phyloP scores from a whole-genome alignment of 2,888 invertebrate genomes.

The Villa cingulata region DNA sequence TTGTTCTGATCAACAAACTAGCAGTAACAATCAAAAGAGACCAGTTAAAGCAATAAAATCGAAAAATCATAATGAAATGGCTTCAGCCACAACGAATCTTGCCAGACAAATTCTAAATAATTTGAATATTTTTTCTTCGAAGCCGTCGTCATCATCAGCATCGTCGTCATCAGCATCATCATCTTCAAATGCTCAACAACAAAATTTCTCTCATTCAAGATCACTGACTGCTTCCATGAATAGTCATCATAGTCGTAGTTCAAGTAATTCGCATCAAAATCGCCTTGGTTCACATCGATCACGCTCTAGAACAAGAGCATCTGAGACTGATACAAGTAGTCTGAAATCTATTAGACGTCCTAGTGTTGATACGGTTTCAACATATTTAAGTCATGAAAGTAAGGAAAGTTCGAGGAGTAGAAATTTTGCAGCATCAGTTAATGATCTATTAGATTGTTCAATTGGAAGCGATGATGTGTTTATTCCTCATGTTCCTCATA shows the following conservation, averaged over 20 bases:
- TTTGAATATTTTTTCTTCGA: constrained; percentile 55
- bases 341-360: constrained; percentile 65
- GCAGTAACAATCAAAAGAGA: constrained; percentile 16
- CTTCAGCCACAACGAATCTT: constrained; percentile 45
- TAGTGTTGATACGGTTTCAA: constrained; percentile 77
- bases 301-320: constrained; percentile 33
- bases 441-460: constrained; percentile 56
- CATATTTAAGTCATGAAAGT: constrained; percentile 77
- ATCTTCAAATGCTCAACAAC: constrained; percentile 10
- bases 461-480: constrained; percentile 61
- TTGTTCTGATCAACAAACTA: constrained; percentile 10
- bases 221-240: constrained; percentile 31
- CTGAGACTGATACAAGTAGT: constrained; percentile 46
- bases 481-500: constrained; percentile 16
- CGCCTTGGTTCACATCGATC: constrained; percentile 32
- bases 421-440: constrained; percentile 41
- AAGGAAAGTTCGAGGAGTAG: constrained; percentile 51
- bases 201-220: constrained; percentile 28
- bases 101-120: constrained; percentile 68
- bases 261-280: constrained; percentile 30
- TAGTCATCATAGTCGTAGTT: constrained; percentile 34
- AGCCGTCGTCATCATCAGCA: constrained; percentile 12
- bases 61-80: constrained; percentile 27
- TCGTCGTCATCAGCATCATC: constrained; percentile 16
- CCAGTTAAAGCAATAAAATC: constrained; percentile 24